Evolutionary conservation across 2,113 vertebrate genomes (phyloP), one percentile per base, ranked within the genome.

Genomic region (Atractosteus spatula): DNA sequence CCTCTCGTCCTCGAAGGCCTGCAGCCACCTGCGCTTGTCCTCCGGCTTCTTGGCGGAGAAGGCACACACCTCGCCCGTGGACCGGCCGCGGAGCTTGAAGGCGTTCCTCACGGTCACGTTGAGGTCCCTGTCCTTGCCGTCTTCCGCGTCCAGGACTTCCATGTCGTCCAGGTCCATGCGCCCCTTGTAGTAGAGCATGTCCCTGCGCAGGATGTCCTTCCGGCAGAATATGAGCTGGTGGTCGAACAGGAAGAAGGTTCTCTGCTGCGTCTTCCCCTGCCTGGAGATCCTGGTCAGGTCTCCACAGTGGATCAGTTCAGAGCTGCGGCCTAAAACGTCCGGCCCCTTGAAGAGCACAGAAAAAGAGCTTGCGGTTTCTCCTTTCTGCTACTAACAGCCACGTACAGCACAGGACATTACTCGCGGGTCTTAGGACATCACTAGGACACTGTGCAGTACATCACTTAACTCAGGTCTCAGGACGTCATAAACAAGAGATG

Each of bases 191-290:
- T 99, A 96, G 3, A 99, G 90, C 77, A 99, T 91, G 80, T 99
- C 97, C 74, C 97, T 89, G 59, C 97, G 91, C 81, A 99, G 89
- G 57, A 98, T 83, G 76, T 99, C 97, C 80, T 99, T 99, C 84
- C 98, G 99, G 81, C 97, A 99, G 83, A 94, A 95, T 59, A 99
- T 92, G 72, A 99, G 83, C 83, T 99, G 97, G 85, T 99, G 97
- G 89, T 99, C 97, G 44, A 99, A 99, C 61, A 99, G 91, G 87
- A 99, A 99, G 88, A 95, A 97, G 66, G 89, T 95, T 79, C 97
- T 95, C 80, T 98, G 97, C 82, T 99, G 97, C 81, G 91, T 95
- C 87, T 93, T 97, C 74, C 97, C 94, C 54, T 97, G 95, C 71
- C 90, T 92, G 11, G 93, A 86, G 71, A 95, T 74, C 73, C 89